Conservation (phyloP, 37 sponge, comb jelly and placozoan genomes). For the Aphrocallistes beatrix region DNA sequence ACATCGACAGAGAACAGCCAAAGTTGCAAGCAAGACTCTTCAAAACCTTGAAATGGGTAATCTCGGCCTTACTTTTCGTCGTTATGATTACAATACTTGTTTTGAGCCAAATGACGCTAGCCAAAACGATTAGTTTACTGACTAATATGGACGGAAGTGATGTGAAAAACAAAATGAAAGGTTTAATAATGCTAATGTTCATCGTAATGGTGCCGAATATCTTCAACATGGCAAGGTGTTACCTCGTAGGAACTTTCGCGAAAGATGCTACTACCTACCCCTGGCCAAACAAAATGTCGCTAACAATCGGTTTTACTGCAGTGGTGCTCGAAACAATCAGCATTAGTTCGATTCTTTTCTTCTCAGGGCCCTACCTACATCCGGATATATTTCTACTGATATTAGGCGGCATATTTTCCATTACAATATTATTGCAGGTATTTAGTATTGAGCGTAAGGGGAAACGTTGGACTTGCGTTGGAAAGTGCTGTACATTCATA, state of each 20-base stretch:
- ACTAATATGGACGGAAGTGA: not conserved
- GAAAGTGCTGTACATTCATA: not conserved
- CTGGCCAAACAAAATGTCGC: slow-evolving; percentile 46
- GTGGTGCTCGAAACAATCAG: not conserved
- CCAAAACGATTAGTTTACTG: slow-evolving; percentile 31
- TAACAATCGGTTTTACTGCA: slow-evolving; percentile 28
- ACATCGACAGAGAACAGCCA: slow-evolving; percentile 3
- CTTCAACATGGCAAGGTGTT: slow-evolving; percentile 37
- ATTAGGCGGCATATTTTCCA: not conserved
- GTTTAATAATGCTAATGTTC: slow-evolving; percentile 53
- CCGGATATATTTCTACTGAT: not conserved
- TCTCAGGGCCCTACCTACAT: not conserved
- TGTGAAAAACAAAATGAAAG: not conserved
- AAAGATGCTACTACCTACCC: slow-evolving; percentile 47
- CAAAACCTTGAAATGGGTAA: not conserved
- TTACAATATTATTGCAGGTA: not conserved
- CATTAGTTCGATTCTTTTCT: not conserved
- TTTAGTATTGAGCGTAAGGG: no score
- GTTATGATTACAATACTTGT: slow-evolving; percentile 25
- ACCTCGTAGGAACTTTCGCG: slow-evolving; percentile 44
- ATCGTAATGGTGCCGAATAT: slow-evolving; percentile 52
- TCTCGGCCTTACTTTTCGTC: slow-evolving; percentile 24
- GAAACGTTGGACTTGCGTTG: not conserved
- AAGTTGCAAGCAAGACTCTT: not conserved
- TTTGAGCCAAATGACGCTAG: slow-evolving; percentile 50